Base-by-base conservation (phyloP, 1,140 invertebrate genomes). In the Batillaria attramentaria region DNA sequence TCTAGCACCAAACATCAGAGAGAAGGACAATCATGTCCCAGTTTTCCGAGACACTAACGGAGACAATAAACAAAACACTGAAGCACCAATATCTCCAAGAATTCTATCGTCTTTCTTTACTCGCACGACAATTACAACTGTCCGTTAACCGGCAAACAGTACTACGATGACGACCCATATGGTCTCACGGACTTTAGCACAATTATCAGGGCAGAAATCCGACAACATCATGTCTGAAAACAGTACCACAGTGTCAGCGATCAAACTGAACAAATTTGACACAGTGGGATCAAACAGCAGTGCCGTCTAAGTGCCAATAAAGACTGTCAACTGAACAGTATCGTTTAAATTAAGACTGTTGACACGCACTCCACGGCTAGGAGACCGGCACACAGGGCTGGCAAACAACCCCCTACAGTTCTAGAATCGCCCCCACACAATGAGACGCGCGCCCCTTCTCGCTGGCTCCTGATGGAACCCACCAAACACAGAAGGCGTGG, bases 341-440 rank as follows among this genome's bases (percentile, higher is more conserved):
- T 60, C 57, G 57, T 60, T 60, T 60, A 60, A 60, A 60, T 60
- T 28, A 60, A 60, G 57, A 20, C 6, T 60, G 57, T 60, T 60
- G 57, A 60, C 57, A n/a, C 57, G 57, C 57, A 60, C 57, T 60
- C 57, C 20, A 10, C 31, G 6, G 5, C 57, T 10, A 28, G 6
- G n/a, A n/a, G n/a, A n/a, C n/a, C n/a, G n/a, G n/a, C n/a, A n/a
- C n/a, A n/a, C 8, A 6, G 24, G 6, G 24, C 8, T 28, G 8
- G 57, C 57, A 60, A 60, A 60, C 57, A 60, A 20, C 24, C 20
- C 8, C 6, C 24, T 20, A 60, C 24, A n/a, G 24, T 28, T 60
- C 57, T 60, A 28, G 57, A 60, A 60, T n/a, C 57, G 57, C 6
- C 6, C 5, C 20, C 24, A n/a, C 20, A 60, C 57, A 24, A 60